These are phyloP conservation scores for Acronicta psi DNA, from an alignment of 2,888 invertebrate genomes.

Conservation along the genomic window DNA sequence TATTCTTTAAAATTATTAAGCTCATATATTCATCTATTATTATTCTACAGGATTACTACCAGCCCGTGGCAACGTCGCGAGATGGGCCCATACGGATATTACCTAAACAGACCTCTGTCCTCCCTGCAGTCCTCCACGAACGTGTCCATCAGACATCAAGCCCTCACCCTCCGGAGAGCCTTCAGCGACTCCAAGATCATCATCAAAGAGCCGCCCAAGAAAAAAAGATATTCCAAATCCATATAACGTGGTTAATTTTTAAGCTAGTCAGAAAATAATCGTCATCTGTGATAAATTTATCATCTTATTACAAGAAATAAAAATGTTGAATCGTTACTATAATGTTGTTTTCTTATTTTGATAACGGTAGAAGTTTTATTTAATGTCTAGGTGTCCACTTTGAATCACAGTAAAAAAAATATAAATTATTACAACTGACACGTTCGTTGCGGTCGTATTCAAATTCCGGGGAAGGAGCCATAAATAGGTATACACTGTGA, in stretches of 20 bases:
- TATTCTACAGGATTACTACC: slow-evolving; percentile 85
- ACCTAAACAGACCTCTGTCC: slow-evolving; percentile 84
- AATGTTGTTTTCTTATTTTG: slow-evolving; percentile 7
- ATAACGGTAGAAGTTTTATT: background rate
- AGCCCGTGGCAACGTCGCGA: slow-evolving; percentile 89
- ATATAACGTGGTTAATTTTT: slow-evolving; percentile 58
- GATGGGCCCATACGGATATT: slow-evolving; percentile 90
- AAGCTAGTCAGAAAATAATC: slow-evolving; percentile 21
- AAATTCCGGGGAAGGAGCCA: too few relatives aligned
- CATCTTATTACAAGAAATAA: slow-evolving; percentile 33
- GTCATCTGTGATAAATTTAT: slow-evolving; percentile 16
- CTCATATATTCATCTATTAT: background rate
- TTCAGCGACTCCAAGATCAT: slow-evolving; percentile 79
- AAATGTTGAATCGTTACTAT: slow-evolving; percentile 15
- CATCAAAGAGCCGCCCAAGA: slow-evolving; percentile 73
- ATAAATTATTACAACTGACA: too few relatives aligned
- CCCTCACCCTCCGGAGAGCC: slow-evolving; percentile 67
- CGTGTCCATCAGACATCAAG: slow-evolving; percentile 59
- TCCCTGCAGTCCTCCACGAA: slow-evolving; percentile 64
- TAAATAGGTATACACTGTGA: too few relatives aligned
- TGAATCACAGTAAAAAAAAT: too few relatives aligned
- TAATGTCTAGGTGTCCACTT: too few relatives aligned
- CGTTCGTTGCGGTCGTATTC: too few relatives aligned
- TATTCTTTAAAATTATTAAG: too few relatives aligned
- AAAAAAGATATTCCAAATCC: slow-evolving; percentile 81